Percentiles rank a stretch among this genome's conserved stretches.
phyloP scores from a whole-genome alignment of 2,797 vertebrate genomes.

The Poeciliopsis gracilis region DNA sequence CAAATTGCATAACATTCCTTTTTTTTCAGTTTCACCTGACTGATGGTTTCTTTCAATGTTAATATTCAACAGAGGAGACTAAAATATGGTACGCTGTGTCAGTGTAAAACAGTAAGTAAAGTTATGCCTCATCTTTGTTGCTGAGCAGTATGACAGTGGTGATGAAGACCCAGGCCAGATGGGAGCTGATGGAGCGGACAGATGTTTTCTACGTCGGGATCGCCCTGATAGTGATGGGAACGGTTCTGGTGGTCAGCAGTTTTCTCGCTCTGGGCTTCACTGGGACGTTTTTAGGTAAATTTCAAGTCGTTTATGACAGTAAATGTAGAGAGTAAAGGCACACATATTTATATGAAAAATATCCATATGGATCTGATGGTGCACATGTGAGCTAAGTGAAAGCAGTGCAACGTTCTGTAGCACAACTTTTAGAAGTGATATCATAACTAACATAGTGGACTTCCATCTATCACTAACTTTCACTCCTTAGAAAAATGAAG shows the following conservation, averaged over 20 bases:
- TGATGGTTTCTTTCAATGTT: neutral
- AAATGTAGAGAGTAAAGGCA: neutral
- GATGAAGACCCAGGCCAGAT: slow-evolving; percentile 86
- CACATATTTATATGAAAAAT: neutral
- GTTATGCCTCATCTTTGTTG: neutral
- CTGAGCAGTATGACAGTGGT: slow-evolving; percentile 86
- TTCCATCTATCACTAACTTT: too few relatives aligned
- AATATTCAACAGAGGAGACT: neutral
- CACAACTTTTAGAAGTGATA: too few relatives aligned
- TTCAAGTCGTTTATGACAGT: neutral
- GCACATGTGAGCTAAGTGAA: too few relatives aligned
- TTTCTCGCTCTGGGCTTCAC: slow-evolving; percentile 92
- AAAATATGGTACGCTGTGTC: neutral
- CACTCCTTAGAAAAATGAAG: too few relatives aligned
- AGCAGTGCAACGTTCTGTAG: too few relatives aligned
- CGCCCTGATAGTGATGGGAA: slow-evolving; percentile 78
- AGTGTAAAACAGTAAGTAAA: neutral
- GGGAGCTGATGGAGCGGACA: slow-evolving; percentile 79
- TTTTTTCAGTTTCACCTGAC: neutral
- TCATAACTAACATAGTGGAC: too few relatives aligned
- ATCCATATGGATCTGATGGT: neutral
- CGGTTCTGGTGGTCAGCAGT: slow-evolving; percentile 88
- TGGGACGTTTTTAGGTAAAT: slow-evolving; percentile 93
- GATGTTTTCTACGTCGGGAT: slow-evolving; percentile 79
- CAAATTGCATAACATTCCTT: neutral